phyloP scores from a whole-genome alignment of 37 sponge, comb jelly and placozoan species.

The Spongilla lacustris region DNA sequence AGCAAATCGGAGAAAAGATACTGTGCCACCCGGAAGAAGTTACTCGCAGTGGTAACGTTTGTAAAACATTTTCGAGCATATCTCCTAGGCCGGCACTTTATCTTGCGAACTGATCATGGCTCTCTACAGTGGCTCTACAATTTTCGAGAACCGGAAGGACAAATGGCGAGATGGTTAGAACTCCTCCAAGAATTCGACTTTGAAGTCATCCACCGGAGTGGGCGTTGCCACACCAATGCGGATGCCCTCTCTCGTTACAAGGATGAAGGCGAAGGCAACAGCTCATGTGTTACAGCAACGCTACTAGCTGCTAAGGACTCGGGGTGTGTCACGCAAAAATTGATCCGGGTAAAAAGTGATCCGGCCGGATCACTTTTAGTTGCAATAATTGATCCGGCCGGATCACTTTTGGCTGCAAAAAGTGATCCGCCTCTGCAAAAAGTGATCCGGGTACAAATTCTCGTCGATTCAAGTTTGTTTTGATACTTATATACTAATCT shows the following conservation, averaged over 20 bases:
- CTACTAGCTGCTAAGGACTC: neutral
- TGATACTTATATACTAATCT: no score
- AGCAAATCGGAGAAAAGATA: slow-evolving; percentile 15
- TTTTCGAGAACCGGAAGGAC: slow-evolving; percentile 36
- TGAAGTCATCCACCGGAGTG: slow-evolving; percentile 17
- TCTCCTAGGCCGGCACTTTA: slow-evolving; percentile 4
- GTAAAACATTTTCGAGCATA: slow-evolving; percentile 11
- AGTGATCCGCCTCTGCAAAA: no score
- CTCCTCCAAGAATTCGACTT: slow-evolving; percentile 32
- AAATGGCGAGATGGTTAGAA: slow-evolving; percentile 36
- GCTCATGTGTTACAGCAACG: neutral
- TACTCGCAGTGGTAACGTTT: slow-evolving; percentile 34
- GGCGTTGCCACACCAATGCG: slow-evolving; percentile 26
- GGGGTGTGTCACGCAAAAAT: no score
- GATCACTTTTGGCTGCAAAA: no score
- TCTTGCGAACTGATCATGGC: slow-evolving; percentile 29
- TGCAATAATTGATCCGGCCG: no score
- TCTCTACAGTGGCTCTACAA: slow-evolving; percentile 20
- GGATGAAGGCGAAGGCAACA: neutral
- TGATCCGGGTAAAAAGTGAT: no score
- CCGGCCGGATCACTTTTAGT: no score
- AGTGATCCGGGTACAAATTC: no score
- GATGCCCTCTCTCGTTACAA: slow-evolving; percentile 20
- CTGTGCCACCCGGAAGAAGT: slow-evolving; percentile 35
- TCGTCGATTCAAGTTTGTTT: no score